phyloP scores from a whole-genome alignment of 1,140 invertebrate genomes.

The Epicauta chinensis region DNA sequence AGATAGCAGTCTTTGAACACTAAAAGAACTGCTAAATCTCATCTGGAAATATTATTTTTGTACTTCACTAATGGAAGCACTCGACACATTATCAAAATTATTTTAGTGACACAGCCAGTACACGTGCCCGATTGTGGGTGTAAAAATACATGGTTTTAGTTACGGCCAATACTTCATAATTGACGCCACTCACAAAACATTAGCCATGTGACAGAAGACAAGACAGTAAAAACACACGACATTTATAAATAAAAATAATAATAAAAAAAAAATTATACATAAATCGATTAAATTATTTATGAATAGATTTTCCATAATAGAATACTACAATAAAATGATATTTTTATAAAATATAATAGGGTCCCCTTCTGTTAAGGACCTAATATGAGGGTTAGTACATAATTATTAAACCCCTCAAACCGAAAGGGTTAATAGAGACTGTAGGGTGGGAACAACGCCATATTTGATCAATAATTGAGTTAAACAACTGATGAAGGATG shows the following conservation, averaged over 20 bases:
- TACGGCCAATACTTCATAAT: constrained; percentile 15
- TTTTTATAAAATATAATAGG: constrained; percentile 40
- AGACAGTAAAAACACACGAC: constrained; percentile 12
- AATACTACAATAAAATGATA: constrained; percentile 36
- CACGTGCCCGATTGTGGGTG: constrained; percentile 29
- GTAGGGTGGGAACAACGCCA: constrained; percentile 41
- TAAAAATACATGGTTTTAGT: constrained; percentile 25
- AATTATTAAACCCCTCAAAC: constrained; percentile 40
- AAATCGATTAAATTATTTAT: constrained; percentile 27
- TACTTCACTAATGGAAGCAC: constrained; percentile 31
- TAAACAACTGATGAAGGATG: constrained; percentile 43
- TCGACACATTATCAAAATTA: constrained; percentile 34
- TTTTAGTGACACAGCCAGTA: constrained; percentile 33
- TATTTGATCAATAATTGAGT: constrained; percentile 46
- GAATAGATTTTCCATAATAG: constrained; percentile 32
- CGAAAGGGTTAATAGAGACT: constrained; percentile 42
- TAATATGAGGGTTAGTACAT: constrained; percentile 42
- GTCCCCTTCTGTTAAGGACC: constrained; percentile 37
- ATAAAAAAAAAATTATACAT: constrained; percentile 30
- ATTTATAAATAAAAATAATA: neutral
- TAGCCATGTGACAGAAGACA: constrained; percentile 17
- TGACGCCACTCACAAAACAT: constrained; percentile 16
- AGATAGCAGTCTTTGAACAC: constrained; percentile 7
- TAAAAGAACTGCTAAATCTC: constrained; percentile 14
- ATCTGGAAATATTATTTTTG: constrained; percentile 28